Conservation (phyloP, 2,888 invertebrate species). For the Hydriomena furcata region DNA sequence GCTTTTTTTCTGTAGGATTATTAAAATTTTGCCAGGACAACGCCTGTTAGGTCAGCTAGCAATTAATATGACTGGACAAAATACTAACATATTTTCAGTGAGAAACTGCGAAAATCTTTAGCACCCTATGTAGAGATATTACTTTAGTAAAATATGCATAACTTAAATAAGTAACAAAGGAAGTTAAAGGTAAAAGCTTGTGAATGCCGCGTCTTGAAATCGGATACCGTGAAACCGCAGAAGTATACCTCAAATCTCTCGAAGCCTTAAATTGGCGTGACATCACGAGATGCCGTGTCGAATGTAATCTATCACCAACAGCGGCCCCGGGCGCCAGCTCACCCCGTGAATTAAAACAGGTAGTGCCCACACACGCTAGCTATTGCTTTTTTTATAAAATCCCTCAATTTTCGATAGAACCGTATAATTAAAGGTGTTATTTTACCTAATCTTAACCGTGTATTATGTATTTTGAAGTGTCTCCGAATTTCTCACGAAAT, state of each 20-base stretch:
- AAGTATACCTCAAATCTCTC: slow-evolving; percentile 14
- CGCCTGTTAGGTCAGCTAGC: no score
- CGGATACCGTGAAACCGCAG: slow-evolving; percentile 13
- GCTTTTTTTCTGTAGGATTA: no score
- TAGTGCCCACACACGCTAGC: slow-evolving; percentile 71
- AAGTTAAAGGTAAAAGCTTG: neutral
- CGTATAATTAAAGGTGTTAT: slow-evolving; percentile 54
- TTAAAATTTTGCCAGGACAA: no score
- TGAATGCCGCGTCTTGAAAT: slow-evolving; percentile 1
- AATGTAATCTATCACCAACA: slow-evolving; percentile 81
- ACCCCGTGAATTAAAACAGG: slow-evolving; percentile 63
- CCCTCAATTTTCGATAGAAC: slow-evolving; percentile 56
- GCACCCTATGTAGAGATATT: neutral
- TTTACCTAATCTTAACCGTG: slow-evolving; percentile 45
- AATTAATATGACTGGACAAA: no score
- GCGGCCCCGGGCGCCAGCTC: slow-evolving; percentile 69
- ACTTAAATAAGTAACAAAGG: no score
- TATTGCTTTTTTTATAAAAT: slow-evolving; percentile 50
- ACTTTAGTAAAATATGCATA: neutral
- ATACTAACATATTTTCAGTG: no score
- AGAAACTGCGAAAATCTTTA: neutral
- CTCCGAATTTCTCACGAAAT: slow-evolving; percentile 26
- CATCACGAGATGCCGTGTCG: slow-evolving; percentile 80
- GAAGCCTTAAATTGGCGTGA: slow-evolving; percentile 73
- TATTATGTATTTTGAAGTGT: slow-evolving; percentile 46